Conservation (phyloP, 2,113 vertebrate species). For the Coracopsis vasa region DNA sequence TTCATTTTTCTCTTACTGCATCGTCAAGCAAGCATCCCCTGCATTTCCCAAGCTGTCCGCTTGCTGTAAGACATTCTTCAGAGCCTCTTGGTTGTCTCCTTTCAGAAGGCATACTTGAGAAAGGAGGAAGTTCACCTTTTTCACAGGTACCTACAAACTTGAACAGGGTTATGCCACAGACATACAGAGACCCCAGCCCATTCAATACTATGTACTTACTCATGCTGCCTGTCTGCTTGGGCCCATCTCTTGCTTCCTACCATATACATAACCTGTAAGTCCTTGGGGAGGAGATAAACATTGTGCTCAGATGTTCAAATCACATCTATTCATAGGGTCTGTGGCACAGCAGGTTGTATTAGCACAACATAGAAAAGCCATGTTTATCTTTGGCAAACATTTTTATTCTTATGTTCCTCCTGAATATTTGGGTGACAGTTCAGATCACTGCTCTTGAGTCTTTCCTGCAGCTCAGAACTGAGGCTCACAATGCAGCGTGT, state of each 20-base stretch:
- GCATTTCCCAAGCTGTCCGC: neutral
- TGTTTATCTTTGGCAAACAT: neutral
- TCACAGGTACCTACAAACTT: neutral
- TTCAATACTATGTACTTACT: neutral
- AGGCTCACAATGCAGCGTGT: neutral
- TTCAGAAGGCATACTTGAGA: neutral
- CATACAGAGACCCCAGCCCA: neutral
- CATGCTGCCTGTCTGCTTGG: neutral
- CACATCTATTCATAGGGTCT: neutral
- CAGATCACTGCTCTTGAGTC: neutral
- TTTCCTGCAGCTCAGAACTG: neutral
- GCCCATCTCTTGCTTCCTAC: neutral
- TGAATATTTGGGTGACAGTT: slow-evolving; percentile 3
- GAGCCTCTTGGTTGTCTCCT: neutral
- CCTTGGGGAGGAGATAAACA: neutral
- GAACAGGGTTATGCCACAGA: neutral
- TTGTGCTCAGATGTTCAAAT: neutral
- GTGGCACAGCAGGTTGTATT: slow-evolving; percentile 14
- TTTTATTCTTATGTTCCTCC: neutral
- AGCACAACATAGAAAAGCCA: neutral
- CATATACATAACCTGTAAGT: neutral
- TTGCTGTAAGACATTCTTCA: neutral
- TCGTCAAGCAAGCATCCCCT: neutral
- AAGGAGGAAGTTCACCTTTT: neutral
- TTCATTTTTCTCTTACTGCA: neutral